phyloP scores from a whole-genome alignment of 2,113 vertebrate species.

The Otis tarda region DNA sequence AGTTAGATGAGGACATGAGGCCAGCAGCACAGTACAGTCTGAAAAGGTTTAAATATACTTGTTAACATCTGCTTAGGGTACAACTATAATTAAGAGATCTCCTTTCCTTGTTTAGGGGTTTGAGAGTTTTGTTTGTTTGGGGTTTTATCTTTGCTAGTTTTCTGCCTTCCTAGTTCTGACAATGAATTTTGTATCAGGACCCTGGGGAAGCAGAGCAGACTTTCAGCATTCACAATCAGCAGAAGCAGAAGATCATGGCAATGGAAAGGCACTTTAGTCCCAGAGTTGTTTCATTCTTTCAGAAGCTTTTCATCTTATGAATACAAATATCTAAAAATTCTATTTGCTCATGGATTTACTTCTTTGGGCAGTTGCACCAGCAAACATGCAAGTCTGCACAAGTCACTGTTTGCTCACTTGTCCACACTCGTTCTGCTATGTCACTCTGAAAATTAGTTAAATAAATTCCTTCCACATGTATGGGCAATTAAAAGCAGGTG shows the following conservation, averaged over 20 bases:
- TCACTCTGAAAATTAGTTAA: neutral
- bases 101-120: neutral
- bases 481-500: neutral
- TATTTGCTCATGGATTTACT: neutral
- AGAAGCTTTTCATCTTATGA: slow-evolving; percentile 28
- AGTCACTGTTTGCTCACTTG: neutral
- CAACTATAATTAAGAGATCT: slow-evolving; percentile 25
- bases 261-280: slow-evolving; percentile 21
- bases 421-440: neutral
- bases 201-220: slow-evolving; percentile 14
- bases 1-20: neutral
- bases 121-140: slow-evolving; percentile 51
- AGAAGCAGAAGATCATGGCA: slow-evolving; percentile 34
- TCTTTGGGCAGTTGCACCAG: neutral
- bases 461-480: neutral
- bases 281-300: slow-evolving; percentile 18
- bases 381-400: neutral
- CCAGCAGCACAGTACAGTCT: neutral
- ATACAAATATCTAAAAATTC: slow-evolving; percentile 20
- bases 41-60: slow-evolving; percentile 26
- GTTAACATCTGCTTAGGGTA: slow-evolving; percentile 38
- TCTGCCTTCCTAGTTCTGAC: slow-evolving; percentile 35
- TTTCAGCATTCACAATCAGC: slow-evolving; percentile 48
- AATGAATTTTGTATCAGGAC: slow-evolving; percentile 15
- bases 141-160: slow-evolving; percentile 34